Base-by-base conservation (phyloP, 2,797 vertebrate genomes). In the Dermochelys coriacea region DNA sequence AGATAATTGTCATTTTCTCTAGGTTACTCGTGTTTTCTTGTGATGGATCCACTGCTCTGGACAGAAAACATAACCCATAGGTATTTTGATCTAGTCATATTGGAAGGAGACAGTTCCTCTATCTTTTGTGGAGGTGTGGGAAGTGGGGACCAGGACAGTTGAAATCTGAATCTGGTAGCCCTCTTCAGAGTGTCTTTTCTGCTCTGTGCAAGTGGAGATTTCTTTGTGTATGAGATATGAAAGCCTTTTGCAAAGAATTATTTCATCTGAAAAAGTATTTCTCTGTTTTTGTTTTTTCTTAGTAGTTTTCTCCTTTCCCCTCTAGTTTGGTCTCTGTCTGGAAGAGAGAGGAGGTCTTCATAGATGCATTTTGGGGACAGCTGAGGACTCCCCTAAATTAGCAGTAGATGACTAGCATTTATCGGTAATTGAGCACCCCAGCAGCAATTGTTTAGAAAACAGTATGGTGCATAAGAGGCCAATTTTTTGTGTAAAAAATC, bases 151-250 rank as follows among this genome's bases (percentile, higher is more conserved):
- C 59, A 61, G 59, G 14, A 61, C 59, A 61, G 59, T 31, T n/a
- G 31, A 78, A 64, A 90, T 3, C 64, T 61, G 86, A 80, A 88
- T 92, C 84, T 12, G 27, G 54, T 94, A 89, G 59, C 92, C 61
- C 90, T 91, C 86, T 64, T 81, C 75, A 64, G 50, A 87, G 86
- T 75, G 84, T 85, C 45, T 82, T 12, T 41, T 84, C 50, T 31
- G 55, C 16, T 0, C 0, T 75, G 88, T 41, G 25, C 61, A 31
- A 91, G 78, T 54, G 1, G 0, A 5, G 11, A 51, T 75, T 49
- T 34, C 74, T 80, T 16, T 16, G 29, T 34, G 59, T 29, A 85
- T 85, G 64, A 41, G 47, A 16, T 61, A 31, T 80, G 68, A 7
- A 82, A 61, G 80, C 80, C 87, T 23, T 81, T 77, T 78, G 92